Conservation (phyloP, 2,113 vertebrate species). For the Gavialis gangeticus region DNA sequence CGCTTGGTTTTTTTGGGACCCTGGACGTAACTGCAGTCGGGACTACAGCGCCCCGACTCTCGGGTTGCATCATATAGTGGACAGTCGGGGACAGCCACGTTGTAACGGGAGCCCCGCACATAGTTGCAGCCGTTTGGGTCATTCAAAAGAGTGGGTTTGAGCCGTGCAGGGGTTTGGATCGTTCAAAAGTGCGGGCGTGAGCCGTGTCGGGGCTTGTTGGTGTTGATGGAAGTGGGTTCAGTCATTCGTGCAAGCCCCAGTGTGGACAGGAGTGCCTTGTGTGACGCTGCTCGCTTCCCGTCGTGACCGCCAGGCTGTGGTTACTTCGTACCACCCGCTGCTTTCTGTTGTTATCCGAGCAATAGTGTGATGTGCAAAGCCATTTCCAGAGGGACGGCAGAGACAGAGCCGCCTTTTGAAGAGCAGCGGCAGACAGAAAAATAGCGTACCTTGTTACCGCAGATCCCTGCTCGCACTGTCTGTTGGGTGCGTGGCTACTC, state of each 20-base stretch:
- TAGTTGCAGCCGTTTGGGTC: background rate
- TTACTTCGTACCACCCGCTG: conserved; percentile 25
- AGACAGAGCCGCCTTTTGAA: conserved; percentile 56
- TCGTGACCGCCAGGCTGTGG: background rate
- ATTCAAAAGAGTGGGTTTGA: accelerated
- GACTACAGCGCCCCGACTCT: background rate
- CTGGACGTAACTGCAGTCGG: no score
- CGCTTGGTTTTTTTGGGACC: no score
- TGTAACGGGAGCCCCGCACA: background rate
- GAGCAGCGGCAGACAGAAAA: conserved; percentile 59
- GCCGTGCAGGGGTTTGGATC: accelerated
- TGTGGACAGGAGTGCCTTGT: background rate
- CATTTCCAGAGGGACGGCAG: conserved; percentile 34
- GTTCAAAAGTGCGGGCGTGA: accelerated
- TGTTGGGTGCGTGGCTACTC: conserved; percentile 42
- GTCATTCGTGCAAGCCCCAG: background rate
- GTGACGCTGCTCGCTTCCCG: background rate
- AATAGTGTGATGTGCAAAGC: conserved; percentile 46
- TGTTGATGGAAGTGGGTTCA: accelerated
- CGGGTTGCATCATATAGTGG: background rate
- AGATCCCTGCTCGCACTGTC: background rate
- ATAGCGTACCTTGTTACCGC: conserved; percentile 47
- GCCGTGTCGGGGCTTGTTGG: background rate
- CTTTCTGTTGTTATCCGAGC: conserved; percentile 38
- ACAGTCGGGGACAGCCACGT: background rate